Percentiles rank a stretch among this genome's conserved stretches.
phyloP scores from a whole-genome alignment of 2,113 vertebrate species.

The Lasiurus borealis region DNA sequence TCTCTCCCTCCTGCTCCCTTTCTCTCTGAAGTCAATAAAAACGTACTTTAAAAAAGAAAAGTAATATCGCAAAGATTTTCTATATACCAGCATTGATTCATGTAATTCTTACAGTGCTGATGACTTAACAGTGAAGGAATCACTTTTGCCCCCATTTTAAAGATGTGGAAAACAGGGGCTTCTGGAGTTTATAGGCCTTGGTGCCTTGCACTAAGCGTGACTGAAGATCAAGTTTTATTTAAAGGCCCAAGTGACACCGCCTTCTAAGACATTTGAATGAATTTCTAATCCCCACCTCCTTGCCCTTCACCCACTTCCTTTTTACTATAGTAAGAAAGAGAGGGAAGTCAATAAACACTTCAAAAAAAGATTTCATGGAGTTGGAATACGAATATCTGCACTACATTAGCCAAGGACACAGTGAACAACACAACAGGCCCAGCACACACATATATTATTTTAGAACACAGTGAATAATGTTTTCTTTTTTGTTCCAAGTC shows the following conservation, averaged over 20 bases:
- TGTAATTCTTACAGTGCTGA: neutral
- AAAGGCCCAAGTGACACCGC: neutral
- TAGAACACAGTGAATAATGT: neutral
- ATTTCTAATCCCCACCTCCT: neutral
- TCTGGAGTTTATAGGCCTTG: neutral
- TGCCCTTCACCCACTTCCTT: neutral
- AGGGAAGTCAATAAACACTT: neutral
- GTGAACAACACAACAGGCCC: neutral
- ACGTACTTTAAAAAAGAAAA: neutral
- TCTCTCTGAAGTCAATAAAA: no score
- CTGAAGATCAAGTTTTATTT: neutral
- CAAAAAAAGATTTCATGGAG: neutral
- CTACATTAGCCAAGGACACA: neutral
- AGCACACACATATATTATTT: neutral
- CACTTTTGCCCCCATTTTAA: neutral
- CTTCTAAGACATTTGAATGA: neutral
- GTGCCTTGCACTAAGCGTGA: neutral
- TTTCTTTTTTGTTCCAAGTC: conserved; percentile 40
- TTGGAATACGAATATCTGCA: neutral
- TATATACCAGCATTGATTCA: neutral
- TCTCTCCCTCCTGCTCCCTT: no score
- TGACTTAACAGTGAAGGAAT: neutral
- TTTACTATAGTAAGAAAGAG: neutral
- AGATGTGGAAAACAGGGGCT: neutral
- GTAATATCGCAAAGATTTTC: neutral